Evolutionary conservation across 2,113 vertebrate genomes (phyloP).

Genomic region (zebrafish (Danio rerio)): GRCz12tu NC_133179.1:21238501-21239000

Average conservation of each 20-base stretch:
- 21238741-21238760: background rate
- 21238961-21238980: background rate
- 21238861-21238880: background rate
- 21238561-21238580: conserved; percentile 55
- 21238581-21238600: conserved; percentile 25
- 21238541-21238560: conserved; percentile 42
- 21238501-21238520: too few relatives aligned
- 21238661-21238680: background rate
- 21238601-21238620: background rate
- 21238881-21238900: background rate
- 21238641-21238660: conserved; percentile 43
- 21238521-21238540: conserved; percentile 10
- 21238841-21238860: background rate
- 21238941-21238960: conserved; percentile 20
- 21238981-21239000: too few relatives aligned
- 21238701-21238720: background rate
- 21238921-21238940: background rate
- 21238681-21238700: background rate
- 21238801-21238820: background rate
- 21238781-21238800: background rate
- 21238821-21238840: background rate
- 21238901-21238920: background rate
- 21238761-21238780: background rate
- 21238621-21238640: background rate
- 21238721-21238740: background rate